phyloP scores from a whole-genome alignment of 2,888 invertebrate genomes.

The Omphaloscelis lunosa region DNA sequence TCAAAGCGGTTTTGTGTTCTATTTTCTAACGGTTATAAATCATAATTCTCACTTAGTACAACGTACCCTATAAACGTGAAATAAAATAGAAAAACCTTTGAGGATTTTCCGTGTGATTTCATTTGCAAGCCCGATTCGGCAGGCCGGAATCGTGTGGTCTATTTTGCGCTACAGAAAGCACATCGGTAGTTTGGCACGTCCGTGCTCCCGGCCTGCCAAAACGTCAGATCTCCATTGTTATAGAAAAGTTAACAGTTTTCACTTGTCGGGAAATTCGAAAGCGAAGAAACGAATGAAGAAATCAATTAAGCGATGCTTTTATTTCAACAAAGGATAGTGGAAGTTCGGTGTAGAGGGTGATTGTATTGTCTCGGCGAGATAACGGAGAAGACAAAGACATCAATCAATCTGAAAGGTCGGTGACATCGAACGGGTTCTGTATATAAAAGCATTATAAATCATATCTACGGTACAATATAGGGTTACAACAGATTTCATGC shows the following conservation, averaged over 20 bases:
- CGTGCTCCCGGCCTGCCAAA: conserved; percentile 72
- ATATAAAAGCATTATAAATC: conserved; percentile 62
- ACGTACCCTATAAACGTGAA: conserved; percentile 38
- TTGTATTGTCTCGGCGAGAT: conserved; percentile 72
- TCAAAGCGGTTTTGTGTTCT: conserved; percentile 35
- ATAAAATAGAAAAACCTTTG: conserved; percentile 58
- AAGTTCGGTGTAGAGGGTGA: conserved; percentile 71
- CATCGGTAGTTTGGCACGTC: conserved; percentile 81
- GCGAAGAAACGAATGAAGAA: conserved; percentile 67
- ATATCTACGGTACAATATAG: conserved; percentile 50
- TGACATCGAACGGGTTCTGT: conserved; percentile 68
- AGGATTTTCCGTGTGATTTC: conserved; percentile 69
- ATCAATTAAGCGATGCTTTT: conserved; percentile 71
- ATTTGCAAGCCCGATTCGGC: conserved; percentile 63
- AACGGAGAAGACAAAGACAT: conserved; percentile 75
- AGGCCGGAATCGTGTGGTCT: conserved; percentile 69
- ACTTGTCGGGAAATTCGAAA: conserved; percentile 73
- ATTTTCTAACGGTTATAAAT: conserved; percentile 58
- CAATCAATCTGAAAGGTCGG: conserved; percentile 78
- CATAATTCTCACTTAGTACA: conserved; percentile 35
- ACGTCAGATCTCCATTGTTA: conserved; percentile 78
- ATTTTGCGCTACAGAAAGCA: conserved; percentile 78
- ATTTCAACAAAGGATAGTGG: conserved; percentile 72
- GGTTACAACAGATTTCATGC: conserved; percentile 47
- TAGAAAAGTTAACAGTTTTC: conserved; percentile 78